Conservation (phyloP, 1,140 invertebrate genomes). For the Drosophila sp. region DNA sequence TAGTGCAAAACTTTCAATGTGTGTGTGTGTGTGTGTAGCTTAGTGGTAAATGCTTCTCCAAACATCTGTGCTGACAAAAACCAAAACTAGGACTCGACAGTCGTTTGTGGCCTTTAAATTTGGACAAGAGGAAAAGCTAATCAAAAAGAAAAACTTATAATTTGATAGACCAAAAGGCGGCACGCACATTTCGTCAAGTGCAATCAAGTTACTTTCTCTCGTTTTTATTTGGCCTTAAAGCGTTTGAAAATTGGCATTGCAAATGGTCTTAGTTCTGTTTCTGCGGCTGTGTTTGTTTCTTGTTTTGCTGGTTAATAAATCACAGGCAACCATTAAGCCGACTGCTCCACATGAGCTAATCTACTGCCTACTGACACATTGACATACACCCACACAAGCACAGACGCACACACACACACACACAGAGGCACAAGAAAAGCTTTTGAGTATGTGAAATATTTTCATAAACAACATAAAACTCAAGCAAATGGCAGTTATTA, state of each 20-base stretch:
- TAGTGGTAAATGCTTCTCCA: conserved; percentile 18
- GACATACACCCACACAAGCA: conserved; percentile 34
- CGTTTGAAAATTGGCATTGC: not conserved
- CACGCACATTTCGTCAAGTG: not conserved
- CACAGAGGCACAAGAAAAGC: conserved; percentile 11
- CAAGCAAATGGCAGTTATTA: conserved; percentile 80
- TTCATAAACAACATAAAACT: conserved; percentile 82
- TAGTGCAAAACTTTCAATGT: conserved; percentile 40
- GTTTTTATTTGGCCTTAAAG: not conserved
- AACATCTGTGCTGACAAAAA: conserved; percentile 49
- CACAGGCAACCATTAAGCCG: conserved; percentile 69
- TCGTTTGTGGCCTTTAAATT: conserved; percentile 46
- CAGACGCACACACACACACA: conserved; percentile 17
- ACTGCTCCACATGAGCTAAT: conserved; percentile 74
- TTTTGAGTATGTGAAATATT: conserved; percentile 72
- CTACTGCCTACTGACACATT: conserved; percentile 48
- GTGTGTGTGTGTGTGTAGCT: conserved; percentile 30
- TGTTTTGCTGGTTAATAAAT: conserved; percentile 57
- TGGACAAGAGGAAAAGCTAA: conserved; percentile 20
- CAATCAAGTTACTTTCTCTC: too few species aligned
- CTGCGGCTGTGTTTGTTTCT: conserved; percentile 29
- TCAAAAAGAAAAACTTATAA: not conserved
- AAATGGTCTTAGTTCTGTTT: conserved; percentile 19
- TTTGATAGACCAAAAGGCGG: not conserved
- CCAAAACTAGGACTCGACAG: conserved; percentile 31